phyloP scores from a whole-genome alignment of 2,888 invertebrate genomes.

The Lasioglossum leucozonium region DNA sequence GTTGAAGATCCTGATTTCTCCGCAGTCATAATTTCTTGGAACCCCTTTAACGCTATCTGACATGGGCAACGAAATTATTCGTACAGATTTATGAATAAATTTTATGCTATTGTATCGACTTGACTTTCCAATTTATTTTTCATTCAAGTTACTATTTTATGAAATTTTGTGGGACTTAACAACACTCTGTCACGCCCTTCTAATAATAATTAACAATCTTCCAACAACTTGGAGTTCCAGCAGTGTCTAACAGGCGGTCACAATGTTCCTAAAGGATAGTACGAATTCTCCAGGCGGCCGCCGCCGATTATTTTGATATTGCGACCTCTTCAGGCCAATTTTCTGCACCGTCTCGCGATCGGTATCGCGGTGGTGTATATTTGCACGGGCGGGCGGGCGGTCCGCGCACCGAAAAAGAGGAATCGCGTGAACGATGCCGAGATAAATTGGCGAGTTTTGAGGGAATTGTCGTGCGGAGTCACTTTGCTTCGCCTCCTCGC shows the following conservation, averaged over 20 bases:
- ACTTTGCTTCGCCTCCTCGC: not conserved
- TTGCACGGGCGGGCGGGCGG: not conserved
- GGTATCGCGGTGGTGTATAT: constrained; percentile 51
- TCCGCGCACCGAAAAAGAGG: not conserved
- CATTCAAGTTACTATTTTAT: no score
- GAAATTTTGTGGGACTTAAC: no score
- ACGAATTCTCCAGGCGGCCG: not conserved
- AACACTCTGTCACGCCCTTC: no score
- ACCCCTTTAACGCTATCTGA: no score
- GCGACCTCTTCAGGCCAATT: constrained; percentile 20
- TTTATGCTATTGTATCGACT: no score
- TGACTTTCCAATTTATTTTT: no score
- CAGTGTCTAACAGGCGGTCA: not conserved
- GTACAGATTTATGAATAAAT: no score
- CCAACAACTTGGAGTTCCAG: not conserved
- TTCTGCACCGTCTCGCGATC: constrained; percentile 47
- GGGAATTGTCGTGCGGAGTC: constrained; percentile 20
- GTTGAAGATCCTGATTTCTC: not conserved
- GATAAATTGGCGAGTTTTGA: constrained; percentile 37
- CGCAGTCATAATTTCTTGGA: not conserved
- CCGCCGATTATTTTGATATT: not conserved
- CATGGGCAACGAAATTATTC: no score
- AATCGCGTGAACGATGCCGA: constrained; percentile 37
- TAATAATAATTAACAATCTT: no score
- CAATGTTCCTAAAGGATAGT: not conserved